Percentiles rank a stretch among this genome's conserved stretches.
These are phyloP conservation scores for Himalopsyche japonica DNA, from an alignment of 2,888 invertebrate species.

Conservation along the genomic window DNA sequence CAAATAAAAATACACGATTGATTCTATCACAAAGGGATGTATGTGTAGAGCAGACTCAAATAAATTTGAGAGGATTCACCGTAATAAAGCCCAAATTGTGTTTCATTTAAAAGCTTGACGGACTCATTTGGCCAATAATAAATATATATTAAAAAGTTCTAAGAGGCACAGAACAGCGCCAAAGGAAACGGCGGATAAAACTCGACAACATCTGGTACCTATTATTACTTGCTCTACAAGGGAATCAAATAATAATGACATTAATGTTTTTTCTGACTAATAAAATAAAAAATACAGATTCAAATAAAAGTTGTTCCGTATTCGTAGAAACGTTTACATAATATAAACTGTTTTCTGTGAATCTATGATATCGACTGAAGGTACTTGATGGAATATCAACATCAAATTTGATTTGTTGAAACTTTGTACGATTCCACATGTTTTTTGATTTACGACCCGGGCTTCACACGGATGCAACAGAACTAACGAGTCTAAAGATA, in stretches of 20 bases:
- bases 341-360: neutral
- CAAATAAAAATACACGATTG: neutral
- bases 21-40: neutral
- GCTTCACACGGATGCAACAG: too few relatives aligned
- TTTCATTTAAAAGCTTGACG: neutral
- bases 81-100: neutral
- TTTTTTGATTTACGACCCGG: too few relatives aligned
- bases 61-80: neutral
- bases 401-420: too few relatives aligned
- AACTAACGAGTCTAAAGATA: too few relatives aligned
- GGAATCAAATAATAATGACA: neutral
- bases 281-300: neutral
- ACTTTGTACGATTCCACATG: too few relatives aligned
- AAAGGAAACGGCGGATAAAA: neutral
- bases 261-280: neutral
- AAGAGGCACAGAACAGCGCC: neutral
- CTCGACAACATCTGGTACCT: neutral
- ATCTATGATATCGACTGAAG: too few relatives aligned
- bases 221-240: neutral
- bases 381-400: too few relatives aligned
- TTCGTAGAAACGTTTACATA: neutral
- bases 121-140: neutral
- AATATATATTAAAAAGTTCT: neutral
- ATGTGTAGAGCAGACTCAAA: neutral
- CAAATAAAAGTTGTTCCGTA: neutral